Conservation (phyloP, 35 echinoderm and acorn worm species). For the Strongylocentrotus purpuratus region DNA sequence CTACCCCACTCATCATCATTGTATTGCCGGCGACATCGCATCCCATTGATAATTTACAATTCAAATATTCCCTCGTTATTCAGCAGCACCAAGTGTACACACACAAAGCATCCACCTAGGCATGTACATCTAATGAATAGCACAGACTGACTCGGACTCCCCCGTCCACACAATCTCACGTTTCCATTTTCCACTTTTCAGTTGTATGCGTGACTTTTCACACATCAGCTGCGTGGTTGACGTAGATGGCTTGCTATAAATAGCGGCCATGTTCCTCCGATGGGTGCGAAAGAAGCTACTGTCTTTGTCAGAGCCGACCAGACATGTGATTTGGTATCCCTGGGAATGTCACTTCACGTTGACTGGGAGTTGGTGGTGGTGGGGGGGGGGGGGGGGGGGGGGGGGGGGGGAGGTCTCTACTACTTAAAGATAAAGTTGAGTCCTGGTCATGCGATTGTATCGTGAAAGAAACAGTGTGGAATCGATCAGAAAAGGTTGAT, state of each 20-base stretch:
- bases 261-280: not conserved
- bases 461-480: too few species aligned
- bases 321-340: not conserved
- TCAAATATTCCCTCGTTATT: not conserved
- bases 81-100: not conserved
- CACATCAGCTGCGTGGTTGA: constrained; percentile 30
- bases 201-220: constrained; percentile 31
- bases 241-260: constrained; percentile 38
- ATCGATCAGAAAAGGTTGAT: too few species aligned
- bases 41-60: constrained; percentile 13
- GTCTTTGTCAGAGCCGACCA: not conserved
- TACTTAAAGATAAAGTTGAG: too few species aligned
- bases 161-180: not conserved
- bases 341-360: constrained; percentile 8
- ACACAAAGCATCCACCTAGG: not conserved
- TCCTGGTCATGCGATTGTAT: too few species aligned
- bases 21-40: not conserved
- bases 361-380: not conserved
- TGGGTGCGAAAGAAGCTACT: not conserved
- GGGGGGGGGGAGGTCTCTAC: not conserved
- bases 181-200: not conserved
- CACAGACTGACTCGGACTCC: not conserved
- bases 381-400: too few species aligned
- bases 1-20: not conserved
- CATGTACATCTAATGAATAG: not conserved